Base-by-base conservation (phyloP, 64 coral and sea anemone genomes). In the Astreopora myriophthalma region DNA sequence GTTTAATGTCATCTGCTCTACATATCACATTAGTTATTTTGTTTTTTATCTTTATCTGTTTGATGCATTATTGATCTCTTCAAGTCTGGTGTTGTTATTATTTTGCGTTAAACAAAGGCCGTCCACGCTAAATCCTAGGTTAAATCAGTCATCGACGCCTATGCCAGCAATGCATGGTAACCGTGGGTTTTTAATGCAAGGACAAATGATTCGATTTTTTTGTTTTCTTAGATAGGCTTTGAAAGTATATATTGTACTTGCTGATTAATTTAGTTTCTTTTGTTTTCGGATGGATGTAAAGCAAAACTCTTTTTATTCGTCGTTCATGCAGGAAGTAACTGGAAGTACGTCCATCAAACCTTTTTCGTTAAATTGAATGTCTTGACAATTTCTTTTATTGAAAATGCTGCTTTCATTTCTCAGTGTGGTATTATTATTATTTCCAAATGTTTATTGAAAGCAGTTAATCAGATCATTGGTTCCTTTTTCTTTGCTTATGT, bases 371-470 rank as follows among this genome's bases (percentile, higher is more conserved):
- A 62, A 83, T 71, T 37, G 79, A 16, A n/a, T 37, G 14, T 64
- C 9, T 64, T 83, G 30, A 23, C 55, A 83, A 19, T 83, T 63
- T 83, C 31, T 11, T 83, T 33, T 16, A 48, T 80, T 80, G 30
- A 28, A 80, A 61, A 1, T 58, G n/a, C 13, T 2, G 28, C 76
- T 49, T 58, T 51, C 28, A 51, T 58, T n/a, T 33, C 28, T 80
- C 14, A 32, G 76, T 58, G 5, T 33, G 37, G 70, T 73, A 37
- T 37, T 35, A 37, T 83, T 83, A 64, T 63, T 63, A 65, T 65
- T 65, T 83, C 57, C 34, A 39, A n/a, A 2, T 63, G 52, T 38
- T 60, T 63, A 29, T 8, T 61, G 78, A 82, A 83, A 83, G 32
- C 32, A 10, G 16, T 1, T 38, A 62, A 62, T 82, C 20, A 83